These are phyloP conservation scores for Indri indri DNA, from an alignment of 2,113 vertebrate species.

Conservation along the genomic window DNA sequence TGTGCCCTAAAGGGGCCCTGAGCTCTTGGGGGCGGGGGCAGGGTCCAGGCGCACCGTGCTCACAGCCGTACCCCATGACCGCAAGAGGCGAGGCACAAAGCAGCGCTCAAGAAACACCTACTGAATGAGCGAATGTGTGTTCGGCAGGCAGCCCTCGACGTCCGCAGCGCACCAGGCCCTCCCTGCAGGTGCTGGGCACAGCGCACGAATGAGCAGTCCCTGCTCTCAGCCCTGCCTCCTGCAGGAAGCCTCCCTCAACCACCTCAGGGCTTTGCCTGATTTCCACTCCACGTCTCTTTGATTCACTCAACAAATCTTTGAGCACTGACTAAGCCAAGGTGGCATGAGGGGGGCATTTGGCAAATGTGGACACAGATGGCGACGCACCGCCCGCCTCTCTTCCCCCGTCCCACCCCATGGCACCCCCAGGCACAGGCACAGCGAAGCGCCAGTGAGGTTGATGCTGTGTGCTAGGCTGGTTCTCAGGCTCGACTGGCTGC, in stretches of 20 bases:
- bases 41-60: neutral
- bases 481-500: neutral
- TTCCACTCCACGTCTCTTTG: neutral
- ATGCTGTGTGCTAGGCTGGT: accelerated
- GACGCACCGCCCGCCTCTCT: accelerated
- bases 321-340: neutral
- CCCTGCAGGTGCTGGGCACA: neutral
- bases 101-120: neutral
- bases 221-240: neutral
- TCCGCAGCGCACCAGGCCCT: neutral
- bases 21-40: neutral
- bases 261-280: neutral
- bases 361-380: neutral
- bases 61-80: neutral
- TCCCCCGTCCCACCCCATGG: accelerated
- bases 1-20: neutral
- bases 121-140: neutral
- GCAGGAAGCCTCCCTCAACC: neutral
- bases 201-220: accelerated
- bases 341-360: neutral
- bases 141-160: accelerated
- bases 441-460: accelerated
- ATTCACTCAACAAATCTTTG: neutral
- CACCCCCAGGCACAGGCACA: neutral
- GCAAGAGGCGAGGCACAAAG: neutral